Base-by-base conservation (phyloP, 2,797 vertebrate species). In the Cichlasoma orientale region DNA sequence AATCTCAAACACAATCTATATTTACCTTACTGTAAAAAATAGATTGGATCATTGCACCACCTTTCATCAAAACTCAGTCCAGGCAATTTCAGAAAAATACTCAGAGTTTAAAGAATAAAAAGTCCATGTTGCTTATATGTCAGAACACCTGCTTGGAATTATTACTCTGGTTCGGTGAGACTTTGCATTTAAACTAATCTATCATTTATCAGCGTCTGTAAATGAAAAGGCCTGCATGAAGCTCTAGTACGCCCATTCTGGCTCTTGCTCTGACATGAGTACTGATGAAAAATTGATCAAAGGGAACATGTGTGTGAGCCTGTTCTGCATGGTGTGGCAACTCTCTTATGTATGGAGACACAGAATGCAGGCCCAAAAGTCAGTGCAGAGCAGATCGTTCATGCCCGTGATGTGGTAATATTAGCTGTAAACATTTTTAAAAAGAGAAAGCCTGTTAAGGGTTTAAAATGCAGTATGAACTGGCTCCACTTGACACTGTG, bases 201-300 rank as follows among this genome's bases (percentile, higher is more conserved):
- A 86, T 86, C 72, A 89, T 92, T 90, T 73, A 91, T 88, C 75
- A 76, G 50, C 70, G 53, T 59, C 58, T 10, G 38, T 66, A 18
- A 86, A 86, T 79, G 41, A 79, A 70, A 53, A 71, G 12, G 10
- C 10, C 23, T 56, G 19, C 41, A 18, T 57, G 38, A 63, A 47
- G 58, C 12, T 3, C 25, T 56, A 21, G 19, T 55, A 63, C 19
- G 23, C 31, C 23, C 58, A 8, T 75, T 79, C 29, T 72, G 7
- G 21, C 75, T 82, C 63, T 61, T 19, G 27, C 74, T 76, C 63
- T 10, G 54, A 89, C 88, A 85, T 18, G 82, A 76, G 59, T 50
- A 29, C 85, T 80, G 53, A 85, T 90, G 59, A 93, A 92, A 89
- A n/a, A 90, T 86, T 86, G 12, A 91, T 91, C 84, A 82, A 81